phyloP scores from a whole-genome alignment of 2,797 vertebrate genomes.

The Nannoperca obscura region DNA sequence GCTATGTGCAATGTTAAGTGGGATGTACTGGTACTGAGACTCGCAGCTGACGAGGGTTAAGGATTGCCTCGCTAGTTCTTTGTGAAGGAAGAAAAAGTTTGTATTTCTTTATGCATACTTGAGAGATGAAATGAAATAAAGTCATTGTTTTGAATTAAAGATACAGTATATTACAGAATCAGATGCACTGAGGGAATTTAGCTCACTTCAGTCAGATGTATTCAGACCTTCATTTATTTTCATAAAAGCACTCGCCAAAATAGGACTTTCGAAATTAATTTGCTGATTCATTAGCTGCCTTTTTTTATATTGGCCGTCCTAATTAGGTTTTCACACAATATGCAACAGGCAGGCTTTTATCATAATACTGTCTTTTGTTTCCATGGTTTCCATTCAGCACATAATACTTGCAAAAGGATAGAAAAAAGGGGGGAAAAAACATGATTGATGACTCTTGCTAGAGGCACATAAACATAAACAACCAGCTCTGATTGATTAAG shows the following conservation, averaged over 20 bases:
- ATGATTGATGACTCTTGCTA: conserved; percentile 83
- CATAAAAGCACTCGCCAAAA: conserved; percentile 61
- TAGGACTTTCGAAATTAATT: conserved; percentile 70
- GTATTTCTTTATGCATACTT: conserved; percentile 26
- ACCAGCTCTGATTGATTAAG: conserved; percentile 84
- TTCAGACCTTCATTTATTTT: conserved; percentile 70
- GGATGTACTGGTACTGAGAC: conserved; percentile 72
- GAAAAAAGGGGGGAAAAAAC: conserved; percentile 39
- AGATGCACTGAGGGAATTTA: conserved; percentile 28
- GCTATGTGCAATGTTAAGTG: conserved; percentile 81
- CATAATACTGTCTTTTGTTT: conserved; percentile 78
- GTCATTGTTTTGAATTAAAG: conserved; percentile 49
- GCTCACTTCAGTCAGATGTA: conserved; percentile 51
- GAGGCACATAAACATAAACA: conserved; percentile 84
- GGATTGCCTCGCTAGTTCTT: conserved; percentile 18
- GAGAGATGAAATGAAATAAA: conserved; percentile 11
- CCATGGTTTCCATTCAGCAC: conserved; percentile 66
- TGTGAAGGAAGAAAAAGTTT: conserved; percentile 27
- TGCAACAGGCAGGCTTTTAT: conserved; percentile 77
- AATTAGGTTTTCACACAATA: conserved; percentile 75
- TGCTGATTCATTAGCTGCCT: conserved; percentile 74
- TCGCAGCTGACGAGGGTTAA: conserved; percentile 35
- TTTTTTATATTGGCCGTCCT: conserved; percentile 63
- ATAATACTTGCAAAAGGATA: conserved; percentile 71
- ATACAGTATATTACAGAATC: conserved; percentile 34